Conservation (phyloP, 92 coral and sea anemone genomes). For the Porites rus region DNA sequence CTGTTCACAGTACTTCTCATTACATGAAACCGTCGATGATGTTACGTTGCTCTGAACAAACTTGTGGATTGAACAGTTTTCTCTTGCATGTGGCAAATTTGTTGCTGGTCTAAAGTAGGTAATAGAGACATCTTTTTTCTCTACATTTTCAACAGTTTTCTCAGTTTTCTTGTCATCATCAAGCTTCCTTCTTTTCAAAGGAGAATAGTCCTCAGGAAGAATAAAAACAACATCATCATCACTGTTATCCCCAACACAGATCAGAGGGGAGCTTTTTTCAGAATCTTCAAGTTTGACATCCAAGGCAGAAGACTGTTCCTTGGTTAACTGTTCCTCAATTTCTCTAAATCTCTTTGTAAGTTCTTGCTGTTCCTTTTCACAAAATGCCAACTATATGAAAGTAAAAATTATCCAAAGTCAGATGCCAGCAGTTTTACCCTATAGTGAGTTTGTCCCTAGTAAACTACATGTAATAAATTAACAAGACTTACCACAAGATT, state of each 20-base stretch:
- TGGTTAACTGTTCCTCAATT: conserved; percentile 49
- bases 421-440: background rate
- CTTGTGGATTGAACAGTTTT: conserved; percentile 60
- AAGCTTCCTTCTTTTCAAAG: conserved; percentile 63
- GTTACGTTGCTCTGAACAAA: conserved; percentile 73
- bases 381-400: conserved; percentile 63
- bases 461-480: background rate
- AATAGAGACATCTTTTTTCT: conserved; percentile 56
- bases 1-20: conserved; percentile 74
- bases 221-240: conserved; percentile 80
- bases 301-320: conserved; percentile 38
- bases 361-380: conserved; percentile 64
- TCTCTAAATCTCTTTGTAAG: conserved; percentile 53
- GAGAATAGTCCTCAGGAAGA: conserved; percentile 86
- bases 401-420: background rate
- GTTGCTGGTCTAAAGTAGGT: conserved; percentile 58
- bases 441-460: background rate
- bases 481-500: too few species aligned
- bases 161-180: conserved; percentile 38
- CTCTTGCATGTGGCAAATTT: conserved; percentile 84
- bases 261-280: conserved; percentile 17
- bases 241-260: conserved; percentile 64
- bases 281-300: conserved; percentile 60
- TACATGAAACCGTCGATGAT: conserved; percentile 59
- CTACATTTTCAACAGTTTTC: conserved; percentile 1